Percentiles rank a stretch among this genome's conserved stretches.
Evolutionary conservation across 1,140 invertebrate species (phyloP).

Genomic region (Drosophila mayri): DNA sequence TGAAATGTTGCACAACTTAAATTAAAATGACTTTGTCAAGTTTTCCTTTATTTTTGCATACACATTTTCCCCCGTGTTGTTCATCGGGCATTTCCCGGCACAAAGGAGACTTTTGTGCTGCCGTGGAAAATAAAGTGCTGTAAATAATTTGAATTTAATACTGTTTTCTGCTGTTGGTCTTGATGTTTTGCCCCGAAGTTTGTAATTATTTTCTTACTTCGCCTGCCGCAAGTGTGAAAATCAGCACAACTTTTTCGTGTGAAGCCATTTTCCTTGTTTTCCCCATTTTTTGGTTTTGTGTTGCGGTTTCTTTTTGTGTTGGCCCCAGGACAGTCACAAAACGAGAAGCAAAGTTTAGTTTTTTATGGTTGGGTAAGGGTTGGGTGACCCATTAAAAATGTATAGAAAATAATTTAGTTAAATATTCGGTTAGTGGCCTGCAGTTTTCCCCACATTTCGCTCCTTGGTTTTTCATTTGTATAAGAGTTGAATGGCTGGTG

Average conservation of each 20-base stretch:
- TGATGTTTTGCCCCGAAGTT: slow-evolving; percentile 53
- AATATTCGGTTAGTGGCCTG: slow-evolving; percentile 45
- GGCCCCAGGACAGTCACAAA: slow-evolving; percentile 40
- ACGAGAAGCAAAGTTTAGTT: slow-evolving; percentile 49
- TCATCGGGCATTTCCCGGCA: neutral
- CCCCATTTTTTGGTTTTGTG: slow-evolving; percentile 5
- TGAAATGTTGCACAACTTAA: slow-evolving; percentile 81
- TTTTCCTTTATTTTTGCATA: slow-evolving; percentile 32
- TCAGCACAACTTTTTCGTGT: slow-evolving; percentile 74
- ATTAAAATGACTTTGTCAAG: slow-evolving; percentile 80
- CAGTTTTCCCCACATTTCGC: slow-evolving; percentile 1
- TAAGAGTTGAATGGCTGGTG: slow-evolving; percentile 27
- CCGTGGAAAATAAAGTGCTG: slow-evolving; percentile 28
- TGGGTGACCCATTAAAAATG: slow-evolving; percentile 56
- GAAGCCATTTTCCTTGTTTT: slow-evolving; percentile 64
- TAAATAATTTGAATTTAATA: slow-evolving; percentile 61
- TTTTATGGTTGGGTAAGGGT: slow-evolving; percentile 27
- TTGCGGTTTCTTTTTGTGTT: slow-evolving; percentile 47
- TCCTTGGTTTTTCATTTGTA: slow-evolving; percentile 4
- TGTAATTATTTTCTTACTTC: slow-evolving; percentile 80
- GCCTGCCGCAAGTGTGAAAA: slow-evolving; percentile 78
- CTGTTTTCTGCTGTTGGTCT: slow-evolving; percentile 38
- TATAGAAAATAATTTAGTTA: slow-evolving; percentile 49
- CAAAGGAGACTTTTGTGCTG: slow-evolving; percentile 32
- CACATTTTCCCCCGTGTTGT: slow-evolving; percentile 11